A percentile compares a stretch with the other conserved stretches of the same genome.
Conservation (phyloP, 1,140 invertebrate species). For the Neodiprion pinetum region DNA sequence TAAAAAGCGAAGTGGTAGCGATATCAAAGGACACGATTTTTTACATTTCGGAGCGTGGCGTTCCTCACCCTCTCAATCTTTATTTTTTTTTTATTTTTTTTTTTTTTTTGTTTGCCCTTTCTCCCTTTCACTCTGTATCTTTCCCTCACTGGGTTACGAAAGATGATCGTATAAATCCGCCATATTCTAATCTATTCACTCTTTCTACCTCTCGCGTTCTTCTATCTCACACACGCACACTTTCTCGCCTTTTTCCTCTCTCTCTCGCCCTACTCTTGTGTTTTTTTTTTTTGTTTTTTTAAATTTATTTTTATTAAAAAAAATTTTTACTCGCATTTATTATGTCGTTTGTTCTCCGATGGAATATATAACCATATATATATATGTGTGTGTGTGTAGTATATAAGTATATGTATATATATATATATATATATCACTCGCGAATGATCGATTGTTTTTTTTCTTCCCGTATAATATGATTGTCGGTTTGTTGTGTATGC, state of each 20-base stretch:
- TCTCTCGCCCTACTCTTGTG: conserved; percentile 12
- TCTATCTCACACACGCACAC: conserved; percentile 26
- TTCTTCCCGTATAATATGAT: no score
- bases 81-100: conserved; percentile 24
- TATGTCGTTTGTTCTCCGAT: no score
- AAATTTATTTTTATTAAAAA: not conserved
- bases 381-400: no score
- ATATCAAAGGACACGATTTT: no score
- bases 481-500: not conserved
- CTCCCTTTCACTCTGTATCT: no score
- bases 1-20: no score
- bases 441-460: not conserved
- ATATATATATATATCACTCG: conserved; percentile 23
- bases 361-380: conserved; percentile 17
- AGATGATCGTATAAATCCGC: no score
- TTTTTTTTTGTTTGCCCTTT: conserved; percentile 26
- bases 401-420: no score
- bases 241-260: conserved; percentile 32
- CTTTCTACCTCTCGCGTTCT: no score
- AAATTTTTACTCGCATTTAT: no score
- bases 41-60: conserved; percentile 18
- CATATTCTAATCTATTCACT: not conserved
- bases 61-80: conserved; percentile 30
- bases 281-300: conserved; percentile 25
- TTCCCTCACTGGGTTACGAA: no score